phyloP scores from a whole-genome alignment of 1,140 invertebrate species.

The Muscidifurax raptorellus region DNA sequence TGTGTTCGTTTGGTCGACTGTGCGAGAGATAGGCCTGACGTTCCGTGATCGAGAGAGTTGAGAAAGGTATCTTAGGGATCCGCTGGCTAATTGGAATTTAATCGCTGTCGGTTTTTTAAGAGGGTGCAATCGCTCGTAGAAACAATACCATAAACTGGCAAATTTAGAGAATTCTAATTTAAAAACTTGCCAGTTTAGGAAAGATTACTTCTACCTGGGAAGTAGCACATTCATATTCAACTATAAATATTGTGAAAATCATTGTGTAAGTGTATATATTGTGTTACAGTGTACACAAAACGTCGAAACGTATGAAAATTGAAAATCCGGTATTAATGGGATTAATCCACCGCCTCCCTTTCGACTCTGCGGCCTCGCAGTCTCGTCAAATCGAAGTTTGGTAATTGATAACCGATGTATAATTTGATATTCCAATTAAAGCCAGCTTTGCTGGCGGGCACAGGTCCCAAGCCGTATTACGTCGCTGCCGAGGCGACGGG shows the following conservation, averaged over 20 bases:
- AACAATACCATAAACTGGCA: too few species aligned
- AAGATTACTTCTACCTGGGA: too few species aligned
- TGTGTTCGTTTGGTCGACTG: not conserved
- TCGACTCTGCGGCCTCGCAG: not conserved
- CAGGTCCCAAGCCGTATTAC: not conserved
- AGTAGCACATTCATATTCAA: too few species aligned
- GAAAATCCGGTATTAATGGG: constrained; percentile 22
- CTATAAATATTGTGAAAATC: too few species aligned
- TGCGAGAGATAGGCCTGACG: not conserved
- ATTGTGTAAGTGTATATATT: too few species aligned
- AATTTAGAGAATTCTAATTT: too few species aligned
- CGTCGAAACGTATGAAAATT: not conserved
- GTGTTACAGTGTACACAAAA: not conserved
- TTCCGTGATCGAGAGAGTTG: not conserved
- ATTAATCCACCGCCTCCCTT: constrained; percentile 4
- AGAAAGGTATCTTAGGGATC: not conserved
- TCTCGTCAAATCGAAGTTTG: constrained; percentile 33
- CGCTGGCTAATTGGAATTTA: not conserved
- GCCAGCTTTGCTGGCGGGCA: not conserved
- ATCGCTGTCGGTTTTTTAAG: not conserved
- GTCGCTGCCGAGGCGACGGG: not conserved
- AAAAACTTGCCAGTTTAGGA: too few species aligned
- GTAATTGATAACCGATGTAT: constrained; percentile 51
- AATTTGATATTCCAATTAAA: constrained; percentile 53
- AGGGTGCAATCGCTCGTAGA: too few species aligned